Evolutionary conservation across 1,140 invertebrate species (phyloP).

Genomic region (Aphelinus atriplicis): DNA sequence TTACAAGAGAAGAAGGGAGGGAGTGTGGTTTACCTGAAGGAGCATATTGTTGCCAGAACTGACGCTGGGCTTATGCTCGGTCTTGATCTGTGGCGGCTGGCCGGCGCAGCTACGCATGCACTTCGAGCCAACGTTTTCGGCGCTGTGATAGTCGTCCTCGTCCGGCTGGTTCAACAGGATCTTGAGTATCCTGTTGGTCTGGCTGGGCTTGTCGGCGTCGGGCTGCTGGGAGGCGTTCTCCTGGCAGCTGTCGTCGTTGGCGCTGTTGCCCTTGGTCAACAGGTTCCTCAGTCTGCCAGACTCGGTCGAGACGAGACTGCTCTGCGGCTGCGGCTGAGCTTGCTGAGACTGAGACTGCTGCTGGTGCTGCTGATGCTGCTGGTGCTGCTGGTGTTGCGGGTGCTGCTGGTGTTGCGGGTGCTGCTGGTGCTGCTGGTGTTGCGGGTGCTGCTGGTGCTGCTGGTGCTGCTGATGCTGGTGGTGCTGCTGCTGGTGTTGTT

Average conservation of each 20-base stretch:
- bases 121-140: conserved; percentile 53
- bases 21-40: conserved; percentile 70
- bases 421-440: neutral
- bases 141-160: conserved; percentile 73
- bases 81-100: conserved; percentile 56
- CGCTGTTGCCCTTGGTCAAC: conserved; percentile 70
- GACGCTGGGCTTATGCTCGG: conserved; percentile 54
- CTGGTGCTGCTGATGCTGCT: conserved; percentile 39
- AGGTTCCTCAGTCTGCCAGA: conserved; percentile 75
- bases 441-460: conserved; percentile 8
- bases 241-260: conserved; percentile 57
- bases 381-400: conserved; percentile 19
- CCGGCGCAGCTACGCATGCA: conserved; percentile 46
- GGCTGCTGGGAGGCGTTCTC: conserved; percentile 52
- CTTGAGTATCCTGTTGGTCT: conserved; percentile 74
- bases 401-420: conserved; percentile 24
- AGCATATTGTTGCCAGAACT: conserved; percentile 76
- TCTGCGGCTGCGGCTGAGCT: conserved; percentile 51
- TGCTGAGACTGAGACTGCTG: conserved; percentile 25
- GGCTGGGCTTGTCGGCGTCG: conserved; percentile 59
- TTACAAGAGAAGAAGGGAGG: neutral
- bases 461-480: neutral
- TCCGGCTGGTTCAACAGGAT: conserved; percentile 84
- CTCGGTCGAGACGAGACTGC: conserved; percentile 60
- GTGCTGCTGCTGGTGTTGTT: conserved; percentile 43